Base-by-base conservation (phyloP, 2,888 invertebrate genomes). In the Acanthococcus lagerstroemiae region DNA sequence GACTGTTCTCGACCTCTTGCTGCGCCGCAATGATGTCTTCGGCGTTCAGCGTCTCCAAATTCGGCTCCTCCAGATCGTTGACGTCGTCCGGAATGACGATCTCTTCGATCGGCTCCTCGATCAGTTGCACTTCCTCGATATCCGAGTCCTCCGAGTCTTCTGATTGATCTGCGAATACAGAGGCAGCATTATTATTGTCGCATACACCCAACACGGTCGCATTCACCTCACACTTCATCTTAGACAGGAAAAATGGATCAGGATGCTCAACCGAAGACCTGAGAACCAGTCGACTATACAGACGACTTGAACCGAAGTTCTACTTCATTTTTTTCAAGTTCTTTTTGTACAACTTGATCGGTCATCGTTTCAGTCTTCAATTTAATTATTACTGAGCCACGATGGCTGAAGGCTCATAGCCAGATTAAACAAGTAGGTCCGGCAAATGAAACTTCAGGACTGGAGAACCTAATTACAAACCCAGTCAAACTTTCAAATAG, bases 81-180 rank as follows among this genome's bases (percentile, higher is more conserved):
- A 26, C 25, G 26, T 65, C 65, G 25, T 65, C 65, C 17, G 55
- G 37, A 17, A 65, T 65, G 22, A 65, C 26, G 27, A 65, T 65
- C 22, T 65, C 55, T 56, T 65, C 65, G 26, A 65, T 65, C 1
- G 65, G 65, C 19, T 60, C 87, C 81, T 76, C 82, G 83, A 48
- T 61, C 46, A 65, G 4, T 26, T 56, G 56, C 1, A 65, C 65
- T 54, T 58, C 60, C 44, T 67, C 66, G 45, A 60, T 54, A 24
- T 70, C 68, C 44, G 65, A 56, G 52, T 66, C 68, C 12, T 70
- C 69, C 24, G 45, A 45, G 1, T 48, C 30, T 30, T 30, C 52
- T 21, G 15, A 25, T 6, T 25, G 5, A 27, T 67, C 44, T 19
- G 19, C 27, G 19, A 26, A 26, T 55, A 44, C 25, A 1, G 26